These are phyloP conservation scores for Lypha dubia DNA, from an alignment of 2,888 invertebrate genomes.

Conservation along the genomic window DNA sequence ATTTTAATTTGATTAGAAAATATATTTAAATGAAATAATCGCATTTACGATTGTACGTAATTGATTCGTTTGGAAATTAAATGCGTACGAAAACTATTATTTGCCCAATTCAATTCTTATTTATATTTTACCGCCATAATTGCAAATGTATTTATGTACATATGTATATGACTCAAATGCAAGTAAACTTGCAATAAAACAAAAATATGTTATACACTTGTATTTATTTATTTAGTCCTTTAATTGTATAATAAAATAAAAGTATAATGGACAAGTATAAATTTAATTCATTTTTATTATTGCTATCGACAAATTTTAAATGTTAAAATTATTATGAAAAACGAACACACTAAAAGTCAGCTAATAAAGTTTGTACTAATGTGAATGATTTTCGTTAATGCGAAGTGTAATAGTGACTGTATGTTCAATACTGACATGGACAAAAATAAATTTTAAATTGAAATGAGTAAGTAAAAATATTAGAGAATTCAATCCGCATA, in stretches of 20 bases:
- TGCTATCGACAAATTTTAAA: no score
- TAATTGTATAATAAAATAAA: not conserved
- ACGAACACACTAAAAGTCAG: no score
- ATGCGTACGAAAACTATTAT: constrained; percentile 12
- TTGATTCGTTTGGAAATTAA: constrained; percentile 39
- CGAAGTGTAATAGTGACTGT: no score
- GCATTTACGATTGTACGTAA: constrained; percentile 24
- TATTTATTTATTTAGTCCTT: constrained; percentile 6
- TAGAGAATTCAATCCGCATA: no score
- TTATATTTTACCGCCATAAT: constrained; percentile 6
- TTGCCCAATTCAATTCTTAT: constrained; percentile 3
- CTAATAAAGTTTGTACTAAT: no score
- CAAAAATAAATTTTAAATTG: no score
- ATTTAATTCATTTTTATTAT: no score
- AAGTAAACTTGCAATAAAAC: not conserved
- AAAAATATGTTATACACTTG: constrained; percentile 9
- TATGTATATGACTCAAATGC: not conserved
- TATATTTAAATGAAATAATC: constrained; percentile 4
- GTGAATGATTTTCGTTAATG: no score
- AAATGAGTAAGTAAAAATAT: no score
- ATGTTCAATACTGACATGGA: no score
- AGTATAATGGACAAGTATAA: constrained; percentile 12
- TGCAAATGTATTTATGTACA: no score
- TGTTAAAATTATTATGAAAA: no score
- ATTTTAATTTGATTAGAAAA: constrained; percentile 10